Evolutionary conservation across 2,113 vertebrate species (phyloP), one percentile per base, ranked within the genome.

Genomic region (Numida meleagris): DNA sequence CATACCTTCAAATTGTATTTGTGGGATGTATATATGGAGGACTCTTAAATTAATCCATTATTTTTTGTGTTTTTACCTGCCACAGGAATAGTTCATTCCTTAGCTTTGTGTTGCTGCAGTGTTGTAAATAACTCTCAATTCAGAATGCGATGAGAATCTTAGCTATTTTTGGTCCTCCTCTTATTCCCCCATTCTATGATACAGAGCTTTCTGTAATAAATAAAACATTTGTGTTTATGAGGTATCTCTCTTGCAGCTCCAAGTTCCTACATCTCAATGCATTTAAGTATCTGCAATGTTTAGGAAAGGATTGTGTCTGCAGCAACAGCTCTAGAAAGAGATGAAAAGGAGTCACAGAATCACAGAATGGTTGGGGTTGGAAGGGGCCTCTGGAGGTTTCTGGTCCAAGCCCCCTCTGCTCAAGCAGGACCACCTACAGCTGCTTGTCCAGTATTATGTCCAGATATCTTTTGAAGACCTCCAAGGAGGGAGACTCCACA

Each of bases 41-140:
- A 68, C 20, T 78, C 45, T 50, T n/a, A 83, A 62, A 40, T 67
- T 20, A 9, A 71, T 71, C 43, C 76, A 2, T 33, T 84, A 38
- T 12, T 38, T 81, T 5, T 74, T 73, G 20, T 70, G 23, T 14
- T 85, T 91, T 89, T 70, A 55, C 18, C 24, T 82, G 34, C 42
- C 34, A 50, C 61, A 90, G 19, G 0, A 8, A 12, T 67, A 43
- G 9, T 23, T 76, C 24, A 61, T 79, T 83, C 88, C 59, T 66
- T 20, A 86, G 46, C 50, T 86, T 79, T 27, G 73, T 82, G 42
- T 86, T 83, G 21, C 73, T 81, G 19, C 0, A 1, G 9, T 67
- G 38, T 71, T 86, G 46, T 55, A 89, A 89, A 82, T 86, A 95
- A 67, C 68, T 82, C 62, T 19, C 72, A 92, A 88, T 67, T 79